Base-by-base conservation (phyloP, 2,888 invertebrate species). In the Chirona hameri region DNA sequence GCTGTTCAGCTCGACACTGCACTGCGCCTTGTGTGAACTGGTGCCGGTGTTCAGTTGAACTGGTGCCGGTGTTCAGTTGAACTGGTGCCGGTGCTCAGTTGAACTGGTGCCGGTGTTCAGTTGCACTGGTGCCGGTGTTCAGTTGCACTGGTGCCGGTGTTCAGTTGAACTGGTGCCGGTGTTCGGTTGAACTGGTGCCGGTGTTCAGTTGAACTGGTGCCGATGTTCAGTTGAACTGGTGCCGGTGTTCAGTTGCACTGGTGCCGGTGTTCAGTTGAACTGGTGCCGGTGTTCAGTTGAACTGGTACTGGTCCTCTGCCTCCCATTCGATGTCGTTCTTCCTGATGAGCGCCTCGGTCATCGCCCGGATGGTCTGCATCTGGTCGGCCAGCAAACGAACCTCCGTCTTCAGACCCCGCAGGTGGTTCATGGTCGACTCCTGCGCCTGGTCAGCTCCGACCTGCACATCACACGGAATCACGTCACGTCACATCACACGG, bases 301-400 rank as follows among this genome's bases (percentile, higher is more conserved):
- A 76, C 39, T 76, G 76, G 76, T 76, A 76, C 21, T 39, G 76
- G 76, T 76, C 76, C 39, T 76, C 76, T 4, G 76, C 76, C 39
- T 76, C 76, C 76, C 76, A 76, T 31, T 76, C 76, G 76, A 76
- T 76, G 76, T 39, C 39, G 31, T 39, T 31, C 76, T 76, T 76
- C 39, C 21, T 31, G 39, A 76, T 76, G 76, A 76, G 76, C 76
- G 76, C 76, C 39, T 76, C 76, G 7, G 76, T 39, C 76, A 76
- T 76, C 39, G 76, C 76, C 21, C 76, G 76, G 15, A 76, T 15
- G 15, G 76, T 76, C 76, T 76, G 76, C 76, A 76, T 3, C 76
- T 76, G 76, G 12, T 39, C 39, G 24, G 76, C 31, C 39, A 76
- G 15, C 76, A 76, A 39, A 21, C 39, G 76, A 31, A 76, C 24